Conservation (phyloP, 2,888 invertebrate species). For the Acrobasis consociella region DNA sequence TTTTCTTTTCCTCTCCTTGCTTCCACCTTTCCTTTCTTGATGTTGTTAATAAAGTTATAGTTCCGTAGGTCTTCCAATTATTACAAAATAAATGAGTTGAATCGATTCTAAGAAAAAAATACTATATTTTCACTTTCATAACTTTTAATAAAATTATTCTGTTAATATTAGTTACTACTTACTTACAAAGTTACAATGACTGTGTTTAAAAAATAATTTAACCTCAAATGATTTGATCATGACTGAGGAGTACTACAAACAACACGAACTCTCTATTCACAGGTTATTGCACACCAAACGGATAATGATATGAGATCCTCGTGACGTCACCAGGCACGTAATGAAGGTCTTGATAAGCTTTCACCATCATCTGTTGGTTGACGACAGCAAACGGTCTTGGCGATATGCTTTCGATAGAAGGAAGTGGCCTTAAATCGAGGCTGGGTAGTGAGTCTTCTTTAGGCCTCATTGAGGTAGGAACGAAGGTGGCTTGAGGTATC, state of each 20-base stretch:
- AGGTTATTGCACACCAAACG: slow-evolving; percentile 69
- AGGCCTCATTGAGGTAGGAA: slow-evolving; percentile 56
- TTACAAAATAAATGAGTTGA: no score
- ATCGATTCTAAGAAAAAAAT: no score
- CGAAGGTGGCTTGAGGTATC: slow-evolving; percentile 60
- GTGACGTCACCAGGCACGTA: slow-evolving; percentile 72
- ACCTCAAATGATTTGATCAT: slow-evolving; percentile 17
- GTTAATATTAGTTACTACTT: neutral
- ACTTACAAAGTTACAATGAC: slow-evolving; percentile 6
- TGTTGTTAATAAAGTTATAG: no score
- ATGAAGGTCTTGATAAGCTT: slow-evolving; percentile 74
- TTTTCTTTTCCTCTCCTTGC: no score
- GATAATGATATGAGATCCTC: slow-evolving; percentile 74
- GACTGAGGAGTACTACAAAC: neutral
- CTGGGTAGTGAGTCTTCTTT: slow-evolving; percentile 65
- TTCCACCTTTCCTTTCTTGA: no score
- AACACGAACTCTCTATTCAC: slow-evolving; percentile 9
- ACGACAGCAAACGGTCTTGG: slow-evolving; percentile 72
- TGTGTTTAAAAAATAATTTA: neutral
- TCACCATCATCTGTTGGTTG: slow-evolving; percentile 79
- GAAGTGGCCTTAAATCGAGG: slow-evolving; percentile 67
- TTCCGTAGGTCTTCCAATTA: no score
- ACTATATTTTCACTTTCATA: no score
- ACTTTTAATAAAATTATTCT: neutral
- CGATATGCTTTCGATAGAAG: slow-evolving; percentile 77